phyloP scores from a whole-genome alignment of 2,888 invertebrate species.

The Ophioninae sp. region DNA sequence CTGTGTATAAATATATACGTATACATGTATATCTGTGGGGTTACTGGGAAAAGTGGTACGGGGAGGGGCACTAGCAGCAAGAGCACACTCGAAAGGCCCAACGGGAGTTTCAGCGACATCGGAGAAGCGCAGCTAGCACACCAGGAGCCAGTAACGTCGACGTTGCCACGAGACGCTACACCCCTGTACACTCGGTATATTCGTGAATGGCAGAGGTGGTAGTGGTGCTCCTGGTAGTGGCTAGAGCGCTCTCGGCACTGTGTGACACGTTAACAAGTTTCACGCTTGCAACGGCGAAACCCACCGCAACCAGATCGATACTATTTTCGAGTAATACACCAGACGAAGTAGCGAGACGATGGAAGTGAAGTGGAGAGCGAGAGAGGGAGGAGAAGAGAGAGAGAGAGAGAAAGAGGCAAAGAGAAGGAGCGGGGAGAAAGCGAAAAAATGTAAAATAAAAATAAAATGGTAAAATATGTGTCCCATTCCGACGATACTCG shows the following conservation, averaged over 20 bases:
- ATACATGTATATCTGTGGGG: constrained; percentile 57
- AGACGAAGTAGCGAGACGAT: constrained; percentile 14
- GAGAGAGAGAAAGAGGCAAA: neutral
- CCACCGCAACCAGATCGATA: constrained; percentile 64
- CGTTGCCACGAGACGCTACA: constrained; percentile 54
- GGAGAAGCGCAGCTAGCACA: constrained; percentile 47
- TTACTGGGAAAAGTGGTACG: neutral
- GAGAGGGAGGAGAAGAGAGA: constrained; percentile 1
- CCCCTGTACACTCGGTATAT: constrained; percentile 18
- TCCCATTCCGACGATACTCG: neutral
- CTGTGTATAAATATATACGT: constrained; percentile 61
- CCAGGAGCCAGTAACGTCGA: constrained; percentile 39
- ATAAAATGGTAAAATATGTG: neutral
- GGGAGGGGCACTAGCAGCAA: constrained; percentile 32
- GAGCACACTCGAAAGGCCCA: constrained; percentile 55
- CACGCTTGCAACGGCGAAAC: constrained; percentile 59
- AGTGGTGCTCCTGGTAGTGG: constrained; percentile 13
- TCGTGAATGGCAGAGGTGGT: constrained; percentile 24
- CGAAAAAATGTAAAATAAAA: neutral
- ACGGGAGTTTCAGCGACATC: constrained; percentile 60
- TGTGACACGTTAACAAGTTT: constrained; percentile 64
- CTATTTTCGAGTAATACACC: constrained; percentile 61
- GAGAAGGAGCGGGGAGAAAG: neutral
- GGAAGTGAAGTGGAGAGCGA: constrained; percentile 11
- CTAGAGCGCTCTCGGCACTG: constrained; percentile 48